These are phyloP conservation scores for Carterocephalus palaemon DNA, from an alignment of 2,888 invertebrate species.

Conservation along the genomic window DNA sequence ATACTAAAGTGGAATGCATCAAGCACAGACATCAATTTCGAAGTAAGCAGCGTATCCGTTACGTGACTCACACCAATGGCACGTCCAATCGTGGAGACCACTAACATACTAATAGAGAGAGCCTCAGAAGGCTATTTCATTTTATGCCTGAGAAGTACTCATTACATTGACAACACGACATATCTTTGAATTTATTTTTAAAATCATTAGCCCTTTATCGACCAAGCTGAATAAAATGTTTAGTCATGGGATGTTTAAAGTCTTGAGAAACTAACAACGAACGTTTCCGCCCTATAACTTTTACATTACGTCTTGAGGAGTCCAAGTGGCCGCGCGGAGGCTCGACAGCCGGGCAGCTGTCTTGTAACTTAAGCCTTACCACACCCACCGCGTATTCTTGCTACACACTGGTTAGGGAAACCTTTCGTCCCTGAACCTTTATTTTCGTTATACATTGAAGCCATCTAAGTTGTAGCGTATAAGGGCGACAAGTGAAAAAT, in stretches of 20 bases:
- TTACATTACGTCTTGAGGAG: constrained; percentile 6
- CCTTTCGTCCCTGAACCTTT: constrained; percentile 58
- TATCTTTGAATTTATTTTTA: no score
- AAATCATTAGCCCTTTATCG: no score
- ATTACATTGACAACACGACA: constrained; percentile 35
- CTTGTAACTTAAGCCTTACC: constrained; percentile 38
- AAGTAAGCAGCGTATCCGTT: constrained; percentile 71
- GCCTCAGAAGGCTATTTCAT: constrained; percentile 45
- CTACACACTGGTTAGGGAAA: constrained; percentile 53
- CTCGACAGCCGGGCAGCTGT: constrained; percentile 32
- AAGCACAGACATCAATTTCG: constrained; percentile 63
- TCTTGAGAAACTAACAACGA: no score
- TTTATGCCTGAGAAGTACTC: constrained; percentile 50
- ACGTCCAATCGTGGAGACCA: constrained; percentile 62
- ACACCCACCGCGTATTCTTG: constrained; percentile 37
- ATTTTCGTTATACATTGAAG: constrained; percentile 59
- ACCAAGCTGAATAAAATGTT: no score
- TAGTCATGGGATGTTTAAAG: no score
- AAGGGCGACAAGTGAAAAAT: constrained; percentile 22
- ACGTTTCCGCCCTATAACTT: no score
- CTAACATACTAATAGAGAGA: constrained; percentile 67
- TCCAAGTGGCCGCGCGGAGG: no score
- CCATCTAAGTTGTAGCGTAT: constrained; percentile 42
- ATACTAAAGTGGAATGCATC: constrained; percentile 44
- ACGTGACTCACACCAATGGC: constrained; percentile 75